phyloP scores from a whole-genome alignment of 2,888 invertebrate species.

The Scaptomyza flava region DNA sequence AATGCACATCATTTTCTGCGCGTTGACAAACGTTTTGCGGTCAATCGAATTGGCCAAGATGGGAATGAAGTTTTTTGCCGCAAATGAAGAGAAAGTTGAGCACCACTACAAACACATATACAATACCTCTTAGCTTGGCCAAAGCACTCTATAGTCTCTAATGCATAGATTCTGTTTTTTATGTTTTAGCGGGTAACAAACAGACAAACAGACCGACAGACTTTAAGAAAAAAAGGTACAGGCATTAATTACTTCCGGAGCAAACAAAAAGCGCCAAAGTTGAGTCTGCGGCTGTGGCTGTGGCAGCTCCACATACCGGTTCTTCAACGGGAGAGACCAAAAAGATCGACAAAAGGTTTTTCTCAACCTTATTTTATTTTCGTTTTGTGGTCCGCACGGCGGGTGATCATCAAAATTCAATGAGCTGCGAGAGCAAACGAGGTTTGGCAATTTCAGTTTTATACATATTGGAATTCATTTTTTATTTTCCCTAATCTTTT shows the following conservation, averaged over 20 bases:
- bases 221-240: conserved; percentile 27
- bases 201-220: conserved; percentile 17
- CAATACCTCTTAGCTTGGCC: conserved; percentile 19
- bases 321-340: conserved; percentile 21
- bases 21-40: conserved; percentile 63
- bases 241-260: conserved; percentile 80
- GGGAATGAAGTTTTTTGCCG: conserved; percentile 21
- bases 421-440: conserved; percentile 45
- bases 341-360: conserved; percentile 45
- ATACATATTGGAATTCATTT: conserved; percentile 31
- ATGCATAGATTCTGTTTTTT: conserved; percentile 74
- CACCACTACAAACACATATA: conserved; percentile 7
- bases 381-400: conserved; percentile 43
- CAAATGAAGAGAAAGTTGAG: conserved; percentile 63
- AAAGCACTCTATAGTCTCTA: conserved; percentile 40
- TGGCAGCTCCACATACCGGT: conserved; percentile 50
- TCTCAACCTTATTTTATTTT: conserved; percentile 29
- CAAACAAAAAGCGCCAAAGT: conserved; percentile 52
- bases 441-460: conserved; percentile 62
- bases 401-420: conserved; percentile 78
- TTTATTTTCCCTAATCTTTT: conserved; percentile 7
- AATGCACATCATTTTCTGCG: conserved; percentile 61
- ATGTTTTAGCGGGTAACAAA: conserved; percentile 42
- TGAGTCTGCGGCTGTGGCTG: conserved; percentile 27
- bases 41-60: conserved; percentile 63